Base-by-base conservation (phyloP, 37 sponge, comb jelly and placozoan genomes). In the Cliona cf. orientalis region DNA sequence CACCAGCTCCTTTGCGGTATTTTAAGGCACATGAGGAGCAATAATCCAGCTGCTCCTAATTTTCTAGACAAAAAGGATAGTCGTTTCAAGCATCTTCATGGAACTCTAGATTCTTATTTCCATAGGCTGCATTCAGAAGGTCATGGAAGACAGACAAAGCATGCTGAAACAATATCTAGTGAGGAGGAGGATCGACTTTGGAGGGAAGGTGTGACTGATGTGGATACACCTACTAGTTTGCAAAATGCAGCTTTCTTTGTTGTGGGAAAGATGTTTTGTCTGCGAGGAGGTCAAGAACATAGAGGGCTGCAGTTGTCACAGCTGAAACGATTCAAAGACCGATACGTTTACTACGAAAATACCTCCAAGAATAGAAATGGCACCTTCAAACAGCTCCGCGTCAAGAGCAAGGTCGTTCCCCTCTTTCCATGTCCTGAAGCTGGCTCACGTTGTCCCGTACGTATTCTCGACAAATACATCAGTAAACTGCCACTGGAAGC, bases 201-300 rank as follows among this genome's bases (percentile, higher is more conserved):
- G 81, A 19, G 29, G 40, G 11, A 33, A 43, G 81, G 81, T 42
- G 81, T 70, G 19, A 28, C 70, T 0, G 44, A 34, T 14, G 56
- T 29, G 4, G 32, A 46, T 21, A 70, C 71, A 19, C 81, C 81
- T 38, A 1, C 22, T 23, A 38, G 46, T 37, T 38, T 79, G 22
- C 81, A 32, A 25, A 26, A n/a, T n/a, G n/a, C n/a, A n/a, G n/a
- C 31, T 3, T 72, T 72, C 31, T 72, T 36, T 34, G 58, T 42
- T 11, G 28, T 25, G 5, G 81, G 81, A 29, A 80, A 69, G 38
- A 36, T 26, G 29, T 58, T 69, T 25, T 70, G 72, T 33, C 32
- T 80, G 34, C 36, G n/a, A 72, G 32, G 80, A 69, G 7, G 80
- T 68, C 72, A n/a, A n/a, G n/a, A n/a, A n/a, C n/a, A n/a, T n/a